Conservation (phyloP, 1,140 invertebrate genomes). For the Caenorhabditis latens region DNA sequence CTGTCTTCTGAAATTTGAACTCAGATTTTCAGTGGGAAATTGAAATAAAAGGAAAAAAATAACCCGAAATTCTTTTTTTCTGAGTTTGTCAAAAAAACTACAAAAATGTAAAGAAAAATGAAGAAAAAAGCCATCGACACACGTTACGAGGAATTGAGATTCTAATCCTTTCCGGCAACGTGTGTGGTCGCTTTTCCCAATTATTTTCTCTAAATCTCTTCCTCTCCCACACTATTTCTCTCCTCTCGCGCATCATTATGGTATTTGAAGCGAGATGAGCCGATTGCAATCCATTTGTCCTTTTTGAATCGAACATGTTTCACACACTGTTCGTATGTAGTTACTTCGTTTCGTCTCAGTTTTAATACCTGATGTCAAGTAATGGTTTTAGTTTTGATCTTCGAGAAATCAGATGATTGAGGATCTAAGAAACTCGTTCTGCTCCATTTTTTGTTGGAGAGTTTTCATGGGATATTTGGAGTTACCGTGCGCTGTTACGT, state of each 20-base stretch:
- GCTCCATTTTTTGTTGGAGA: too few species aligned
- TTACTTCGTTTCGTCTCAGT: too few species aligned
- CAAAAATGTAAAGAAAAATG: not conserved
- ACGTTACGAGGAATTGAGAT: not conserved
- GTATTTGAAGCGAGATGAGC: conserved; percentile 56
- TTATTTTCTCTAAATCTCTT: conserved; percentile 14
- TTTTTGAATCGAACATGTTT: conserved; percentile 44
- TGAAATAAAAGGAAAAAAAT: not conserved
- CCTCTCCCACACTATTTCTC: not conserved
- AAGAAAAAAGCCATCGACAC: not conserved
- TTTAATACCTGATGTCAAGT: too few species aligned
- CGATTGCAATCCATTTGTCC: conserved; percentile 54
- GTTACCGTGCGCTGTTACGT: too few species aligned
- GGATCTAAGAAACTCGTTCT: too few species aligned
- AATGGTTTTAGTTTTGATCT: too few species aligned
- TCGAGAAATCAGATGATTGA: too few species aligned
- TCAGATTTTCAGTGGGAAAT: not conserved
- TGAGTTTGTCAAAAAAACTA: too few species aligned
- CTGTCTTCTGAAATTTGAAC: not conserved
- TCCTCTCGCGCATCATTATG: conserved; percentile 42
- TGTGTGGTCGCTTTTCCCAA: conserved; percentile 51
- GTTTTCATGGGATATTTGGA: too few species aligned
- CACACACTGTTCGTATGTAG: not conserved
- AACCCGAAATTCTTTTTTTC: not conserved
- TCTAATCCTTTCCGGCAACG: conserved; percentile 47